Evolutionary conservation across 2,113 vertebrate species (phyloP).

Genomic region (Colius striatus): DNA sequence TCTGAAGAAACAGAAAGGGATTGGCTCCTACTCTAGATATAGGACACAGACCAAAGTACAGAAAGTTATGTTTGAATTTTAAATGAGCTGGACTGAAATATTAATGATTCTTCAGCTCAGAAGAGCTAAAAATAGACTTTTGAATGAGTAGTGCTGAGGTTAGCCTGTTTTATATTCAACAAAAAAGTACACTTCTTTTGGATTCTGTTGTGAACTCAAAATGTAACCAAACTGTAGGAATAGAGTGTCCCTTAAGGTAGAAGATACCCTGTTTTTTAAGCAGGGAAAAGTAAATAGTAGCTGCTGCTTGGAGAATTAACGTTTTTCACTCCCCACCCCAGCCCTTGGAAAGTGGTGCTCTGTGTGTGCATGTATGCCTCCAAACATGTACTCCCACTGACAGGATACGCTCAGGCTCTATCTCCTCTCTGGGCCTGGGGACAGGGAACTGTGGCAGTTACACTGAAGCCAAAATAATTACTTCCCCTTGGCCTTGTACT

Average conservation of each 20-base stretch:
- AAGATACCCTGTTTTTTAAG: neutral
- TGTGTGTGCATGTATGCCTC: too few relatives aligned
- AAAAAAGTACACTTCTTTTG: neutral
- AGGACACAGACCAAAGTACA: neutral
- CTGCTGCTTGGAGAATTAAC: neutral
- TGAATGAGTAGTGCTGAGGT: neutral
- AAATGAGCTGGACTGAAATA: constrained; percentile 22
- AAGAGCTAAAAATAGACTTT: constrained; percentile 2
- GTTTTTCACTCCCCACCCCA: neutral
- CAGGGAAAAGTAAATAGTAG: neutral
- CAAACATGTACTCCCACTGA: neutral
- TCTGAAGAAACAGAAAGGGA: neutral
- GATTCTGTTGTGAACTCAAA: neutral
- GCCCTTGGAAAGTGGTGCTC: accelerated
- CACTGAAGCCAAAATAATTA: neutral
- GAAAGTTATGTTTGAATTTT: constrained; percentile 31
- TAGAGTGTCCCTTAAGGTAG: neutral
- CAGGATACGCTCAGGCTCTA: neutral
- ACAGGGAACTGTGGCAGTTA: neutral
- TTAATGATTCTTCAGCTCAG: neutral
- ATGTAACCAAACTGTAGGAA: neutral
- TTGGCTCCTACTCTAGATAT: neutral
- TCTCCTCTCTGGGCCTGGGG: neutral
- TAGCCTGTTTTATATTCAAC: neutral
- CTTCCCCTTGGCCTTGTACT: neutral